These are phyloP conservation scores for Proisotoma minuta DNA, from an alignment of 2,888 invertebrate genomes.

Conservation along the genomic window DNA sequence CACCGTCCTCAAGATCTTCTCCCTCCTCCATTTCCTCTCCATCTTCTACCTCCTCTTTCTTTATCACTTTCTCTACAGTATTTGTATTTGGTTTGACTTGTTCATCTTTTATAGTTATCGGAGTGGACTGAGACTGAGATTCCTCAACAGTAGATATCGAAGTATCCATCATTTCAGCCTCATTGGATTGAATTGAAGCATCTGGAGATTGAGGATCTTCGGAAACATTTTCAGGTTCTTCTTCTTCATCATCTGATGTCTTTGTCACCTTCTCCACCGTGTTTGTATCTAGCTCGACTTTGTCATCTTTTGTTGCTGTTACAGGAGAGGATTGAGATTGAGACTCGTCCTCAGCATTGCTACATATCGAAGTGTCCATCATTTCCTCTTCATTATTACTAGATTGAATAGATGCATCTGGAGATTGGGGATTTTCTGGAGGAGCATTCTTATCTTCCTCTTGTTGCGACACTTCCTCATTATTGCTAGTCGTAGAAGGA, in stretches of 20 bases:
- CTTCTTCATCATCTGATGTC: neutral
- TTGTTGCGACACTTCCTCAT: neutral
- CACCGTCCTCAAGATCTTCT: slow-evolving; percentile 70
- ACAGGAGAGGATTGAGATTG: neutral
- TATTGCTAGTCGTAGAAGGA: neutral
- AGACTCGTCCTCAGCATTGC: neutral
- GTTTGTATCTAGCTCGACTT: too few relatives aligned
- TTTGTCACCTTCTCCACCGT: neutral
- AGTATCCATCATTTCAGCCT: neutral
- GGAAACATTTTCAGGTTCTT: too few relatives aligned
- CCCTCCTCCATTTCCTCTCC: slow-evolving; percentile 17
- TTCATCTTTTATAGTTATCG: neutral
- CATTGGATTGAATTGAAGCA: neutral
- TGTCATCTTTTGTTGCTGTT: neutral
- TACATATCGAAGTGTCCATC: neutral
- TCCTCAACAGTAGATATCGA: neutral
- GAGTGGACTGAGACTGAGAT: neutral
- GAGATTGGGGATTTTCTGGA: neutral
- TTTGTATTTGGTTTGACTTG: too few relatives aligned
- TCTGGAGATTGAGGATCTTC: neutral
- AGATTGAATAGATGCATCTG: slow-evolving; percentile 1
- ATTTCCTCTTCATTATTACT: too few relatives aligned
- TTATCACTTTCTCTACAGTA: neutral
- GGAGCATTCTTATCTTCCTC: too few relatives aligned
- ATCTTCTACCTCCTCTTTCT: neutral